Percentiles rank a stretch among this genome's conserved stretches.
phyloP scores from a whole-genome alignment of 2,888 invertebrate genomes.

The Zygaena filipendulae region DNA sequence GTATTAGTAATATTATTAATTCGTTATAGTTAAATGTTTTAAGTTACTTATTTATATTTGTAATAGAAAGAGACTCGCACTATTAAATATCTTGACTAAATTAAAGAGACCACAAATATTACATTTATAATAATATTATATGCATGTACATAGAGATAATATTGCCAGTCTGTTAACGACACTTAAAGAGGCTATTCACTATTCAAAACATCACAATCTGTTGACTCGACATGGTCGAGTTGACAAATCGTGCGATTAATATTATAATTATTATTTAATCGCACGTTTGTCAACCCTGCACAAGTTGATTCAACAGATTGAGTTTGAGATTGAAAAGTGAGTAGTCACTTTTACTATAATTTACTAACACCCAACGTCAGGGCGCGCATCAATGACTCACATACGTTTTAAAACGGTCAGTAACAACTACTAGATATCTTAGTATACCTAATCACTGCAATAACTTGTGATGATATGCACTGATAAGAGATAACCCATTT shows the following conservation, averaged over 20 bases:
- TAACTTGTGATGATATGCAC: constrained; percentile 69
- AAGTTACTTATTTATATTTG: constrained; percentile 48
- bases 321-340: no score
- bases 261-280: no score
- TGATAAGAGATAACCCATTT: constrained; percentile 59
- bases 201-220: no score
- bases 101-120: constrained; percentile 64
- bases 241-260: no score
- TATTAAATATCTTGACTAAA: constrained; percentile 68
- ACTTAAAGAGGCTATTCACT: no score
- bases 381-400: constrained; percentile 60
- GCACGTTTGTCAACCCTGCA: no score
- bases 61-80: constrained; percentile 63
- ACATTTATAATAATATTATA: constrained; percentile 59
- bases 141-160: constrained; percentile 63
- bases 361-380: constrained; percentile 60
- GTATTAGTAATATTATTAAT: constrained; percentile 46
- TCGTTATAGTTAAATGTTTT: constrained; percentile 51
- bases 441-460: constrained; percentile 66
- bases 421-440: constrained; percentile 68
- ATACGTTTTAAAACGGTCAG: constrained; percentile 56
- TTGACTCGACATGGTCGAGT: no score
- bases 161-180: constrained; percentile 66
- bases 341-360: no score
- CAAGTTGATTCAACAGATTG: no score